Evolutionary conservation across 2,113 vertebrate genomes (phyloP), one percentile per base, ranked within the genome.

Genomic region (Anseranas semipalmata): DNA sequence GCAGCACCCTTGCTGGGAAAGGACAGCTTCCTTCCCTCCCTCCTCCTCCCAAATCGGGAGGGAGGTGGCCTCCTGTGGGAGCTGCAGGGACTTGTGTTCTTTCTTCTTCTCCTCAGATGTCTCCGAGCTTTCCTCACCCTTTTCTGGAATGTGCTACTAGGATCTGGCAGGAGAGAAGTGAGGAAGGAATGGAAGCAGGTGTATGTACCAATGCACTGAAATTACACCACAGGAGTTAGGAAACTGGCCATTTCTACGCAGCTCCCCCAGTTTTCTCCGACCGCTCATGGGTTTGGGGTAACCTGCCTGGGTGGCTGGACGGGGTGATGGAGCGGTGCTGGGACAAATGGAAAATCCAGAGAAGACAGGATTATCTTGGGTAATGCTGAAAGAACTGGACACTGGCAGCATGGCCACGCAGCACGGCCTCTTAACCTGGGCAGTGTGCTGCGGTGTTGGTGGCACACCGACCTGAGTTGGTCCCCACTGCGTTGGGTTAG

Each of bases 241-340:
- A 15, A 30, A n/a, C 18, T 33, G 65, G 2, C 13, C 15, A 19
- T 73, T 63, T 41, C 45, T 6, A 13, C 27, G 52, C 43, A 75
- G 68, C 35, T 32, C 45, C 9, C 12, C 48, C n/a, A 6, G 45
- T 24, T 53, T 67, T 35, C 82, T 32, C n/a, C 37, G 18, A 58
- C 20, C 3, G 1, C 25, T 46, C 45, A 3, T n/a, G 59, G 18
- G 10, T 2, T 41, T 2, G 35, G 55, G 10, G 0, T 17, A n/a
- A 21, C 46, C 14, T 10, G 14, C 50, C n/a, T 13, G 50, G 37
- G 15, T 14, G 39, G 39, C 71, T 56, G 78, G 16, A 30, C 50
- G 2, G 21, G 53, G 9, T 43, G 76, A 30, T 56, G 52, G 32
- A 9, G 39, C 6, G 12, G 33, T 39, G 17, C n/a, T 11, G 35